Percentiles rank a stretch among this genome's conserved stretches.
Evolutionary conservation across 2,797 vertebrate genomes (phyloP).

Genomic region (Phataginus tetradactyla): DNA sequence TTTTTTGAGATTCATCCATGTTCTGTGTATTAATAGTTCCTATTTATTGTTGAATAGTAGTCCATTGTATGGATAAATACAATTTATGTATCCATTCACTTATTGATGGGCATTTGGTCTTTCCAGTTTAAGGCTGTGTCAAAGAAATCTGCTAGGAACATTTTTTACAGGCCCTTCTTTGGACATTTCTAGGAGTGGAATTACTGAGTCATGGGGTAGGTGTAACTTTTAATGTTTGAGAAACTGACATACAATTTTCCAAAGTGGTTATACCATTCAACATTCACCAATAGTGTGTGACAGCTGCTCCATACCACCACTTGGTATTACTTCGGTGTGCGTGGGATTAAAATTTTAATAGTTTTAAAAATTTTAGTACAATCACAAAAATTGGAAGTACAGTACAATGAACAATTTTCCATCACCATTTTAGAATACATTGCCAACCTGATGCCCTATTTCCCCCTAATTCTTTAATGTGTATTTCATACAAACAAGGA

Average conservation of each 20-base stretch:
- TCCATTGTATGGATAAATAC: neutral
- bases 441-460: neutral
- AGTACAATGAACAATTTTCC: neutral
- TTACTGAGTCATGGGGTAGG: neutral
- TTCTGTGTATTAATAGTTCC: neutral
- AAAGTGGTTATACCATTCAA: neutral
- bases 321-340: neutral
- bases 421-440: neutral
- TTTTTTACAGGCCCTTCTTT: neutral
- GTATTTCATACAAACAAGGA: neutral
- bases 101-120: neutral
- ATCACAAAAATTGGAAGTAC: neutral
- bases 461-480: neutral
- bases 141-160: slow-evolving; percentile 1
- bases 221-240: neutral
- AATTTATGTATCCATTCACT: slow-evolving; percentile 2
- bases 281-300: neutral
- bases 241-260: slow-evolving; percentile 5
- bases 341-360: neutral
- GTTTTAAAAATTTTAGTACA: neutral
- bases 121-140: neutral
- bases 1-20: neutral
- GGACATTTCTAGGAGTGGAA: neutral
- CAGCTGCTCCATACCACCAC: neutral
- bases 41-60: neutral